Base-by-base conservation (phyloP, 2,888 invertebrate species). In the Physocephala rufipes region DNA sequence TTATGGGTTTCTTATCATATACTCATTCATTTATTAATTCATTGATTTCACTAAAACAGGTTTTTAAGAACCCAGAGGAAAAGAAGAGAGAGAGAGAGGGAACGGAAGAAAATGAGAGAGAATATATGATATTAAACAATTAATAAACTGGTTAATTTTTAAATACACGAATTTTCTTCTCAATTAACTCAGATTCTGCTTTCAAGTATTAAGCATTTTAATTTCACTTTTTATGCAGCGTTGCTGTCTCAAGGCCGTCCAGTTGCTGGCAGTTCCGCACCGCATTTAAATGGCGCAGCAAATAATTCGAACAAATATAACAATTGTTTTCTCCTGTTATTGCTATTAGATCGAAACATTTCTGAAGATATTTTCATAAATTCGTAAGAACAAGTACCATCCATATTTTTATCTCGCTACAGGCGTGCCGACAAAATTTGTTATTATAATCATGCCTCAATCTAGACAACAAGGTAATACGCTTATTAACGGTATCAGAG, bases 201-300 rank as follows among this genome's bases (percentile, higher is more conserved):
- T 24, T 26, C 2, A 26, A 58, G 58, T 28, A 15, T 15, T 13
- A 24, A 58, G 24, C 26, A 55, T 51, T 55, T 58, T 45, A 59
- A 58, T 67, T 67, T 67, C 67, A 67, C 67, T 67, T 67, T 63
- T 36, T 65, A 28, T 59, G 45, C 58, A 24, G 26, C 26, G 45
- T 28, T 24, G 12, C 51, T 24, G 55, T 45, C 43, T 58, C 67
- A 67, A 67, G 67, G 67, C 55, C 67, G 59, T 47, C 67, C 26
- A 30, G 53, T 67, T 67, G 65, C 55, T 55, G 24, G 43, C 55
- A 45, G 45, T 26, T 15, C 26, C 1, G 58, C 24, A 26, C 26
- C 24, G 26, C 2, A 24, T 21, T 15, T n/a, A 13, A 19, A 53
- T 21, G 53, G 53, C 53, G 21, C 53, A 9, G 53, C n/a, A 43